Evolutionary conservation across 2,797 vertebrate species (phyloP), one percentile per base, ranked within the genome.

Genomic region (Moxostoma hubbsi): DNA sequence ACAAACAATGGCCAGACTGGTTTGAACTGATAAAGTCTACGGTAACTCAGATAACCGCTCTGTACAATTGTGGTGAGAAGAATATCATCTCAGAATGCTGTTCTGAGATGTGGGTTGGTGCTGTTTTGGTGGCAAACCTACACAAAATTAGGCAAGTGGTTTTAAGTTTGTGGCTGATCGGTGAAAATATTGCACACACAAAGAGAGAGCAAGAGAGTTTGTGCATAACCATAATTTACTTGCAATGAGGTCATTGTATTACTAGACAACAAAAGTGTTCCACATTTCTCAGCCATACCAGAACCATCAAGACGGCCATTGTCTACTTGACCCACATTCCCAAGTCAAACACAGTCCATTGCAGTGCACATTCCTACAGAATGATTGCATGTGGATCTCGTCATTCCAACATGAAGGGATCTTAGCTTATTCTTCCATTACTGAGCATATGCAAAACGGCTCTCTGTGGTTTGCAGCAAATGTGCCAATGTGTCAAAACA

Each of bases 301-400:
- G 36, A 43, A 24, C 24, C 53, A 64, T 61, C 43, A 65, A 78
- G 67, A 77, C 47, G 54, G 62, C 73, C 50, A 10, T 24, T 57
- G 74, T 70, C 70, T 36, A 50, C 46, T 61, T 80, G 73, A 81
- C 66, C 76, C 67, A 83, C 54, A 73, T 76, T 80, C 70, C 71
- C 75, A 62, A 67, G 16, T 50, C 9, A 66, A 80, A 61, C 65
- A 62, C 13, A 45, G 70, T 84, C 62, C 24, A 11, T 63, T 47
- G 66, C 47, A 72, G 1, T n/a, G 24, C 62, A 82, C 59, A 80
- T 82, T 85, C 82, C 75, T 63, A 79, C 82, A 73, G 13, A 66
- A 15, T 50, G 78, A 74, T 73, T 73, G 83, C 18, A 73, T 53
- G 24, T 53, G 71, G 49, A 47, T 54, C 18, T n/a, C n/a, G 4